Base-by-base conservation (phyloP, 2,797 vertebrate species). In the Nyctibius grandis region DNA sequence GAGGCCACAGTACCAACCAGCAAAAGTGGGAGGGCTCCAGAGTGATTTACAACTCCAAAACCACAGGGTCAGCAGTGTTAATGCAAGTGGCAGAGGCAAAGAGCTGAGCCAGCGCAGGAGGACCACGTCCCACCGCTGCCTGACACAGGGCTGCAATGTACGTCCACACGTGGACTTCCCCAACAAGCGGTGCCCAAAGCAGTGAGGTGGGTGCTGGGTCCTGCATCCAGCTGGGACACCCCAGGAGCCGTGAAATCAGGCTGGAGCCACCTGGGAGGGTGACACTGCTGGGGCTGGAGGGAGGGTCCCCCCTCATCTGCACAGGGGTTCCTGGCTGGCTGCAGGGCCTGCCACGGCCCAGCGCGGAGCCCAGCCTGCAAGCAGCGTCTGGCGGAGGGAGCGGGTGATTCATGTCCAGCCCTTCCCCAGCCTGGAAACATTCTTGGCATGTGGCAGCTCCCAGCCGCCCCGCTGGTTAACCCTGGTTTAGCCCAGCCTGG, bases 321-420 rank as follows among this genome's bases (percentile, higher is more conserved):
- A n/a, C 48, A 70, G 44, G 72, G 59, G 53, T 47, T 57, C 74
- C 45, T 33, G 28, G n/a, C 7, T 36, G 8, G 10, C 57, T 81
- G 90, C 79, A 59, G 93, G 57, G 81, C 33, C 33, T 76, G 69
- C 54, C 56, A 26, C 1, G 25, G 61, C n/a, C 59, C 15, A 84
- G 94, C 14, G 69, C 4, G 0, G 21, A 95, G 79, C 84, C 91
- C 59, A 40, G 88, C 88, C 96, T 79, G 80, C 80, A 91, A 29
- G 4, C 64, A 74, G 89, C 7, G 2, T 94, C 97, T 97, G 97
- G 97, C 91, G 56, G 54, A 91, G 90, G 22, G 73, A 78, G 67
- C 0, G 33, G 9, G 44, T 98, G 97, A 98, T 97, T 98, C 97
- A 97, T 93, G 93, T 93, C 94, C 91, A 94, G 95, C 81, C 95